Evolutionary conservation across 2,113 vertebrate species (phyloP).

Genomic region (Ctenomys sociabilis): DNA sequence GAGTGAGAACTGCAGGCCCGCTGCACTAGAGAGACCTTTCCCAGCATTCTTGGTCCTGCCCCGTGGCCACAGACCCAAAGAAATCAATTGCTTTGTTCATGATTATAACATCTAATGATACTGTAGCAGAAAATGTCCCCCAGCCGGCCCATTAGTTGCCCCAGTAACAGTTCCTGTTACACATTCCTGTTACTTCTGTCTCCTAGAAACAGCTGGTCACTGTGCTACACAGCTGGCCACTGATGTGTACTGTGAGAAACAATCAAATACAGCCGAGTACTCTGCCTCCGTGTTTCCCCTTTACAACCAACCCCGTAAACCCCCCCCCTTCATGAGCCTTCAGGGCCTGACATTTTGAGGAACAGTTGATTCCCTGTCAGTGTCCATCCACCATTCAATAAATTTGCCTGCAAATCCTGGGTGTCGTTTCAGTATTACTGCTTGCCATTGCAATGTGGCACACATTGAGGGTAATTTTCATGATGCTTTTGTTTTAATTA

Average conservation of each 20-base stretch:
- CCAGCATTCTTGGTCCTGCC: no score
- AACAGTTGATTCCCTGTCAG: neutral
- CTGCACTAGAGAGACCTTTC: no score
- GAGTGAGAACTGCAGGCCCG: no score
- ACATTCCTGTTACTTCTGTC: neutral
- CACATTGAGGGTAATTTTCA: neutral
- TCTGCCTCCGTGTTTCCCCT: neutral
- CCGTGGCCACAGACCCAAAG: no score
- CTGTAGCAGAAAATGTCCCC: neutral
- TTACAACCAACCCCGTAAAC: neutral
- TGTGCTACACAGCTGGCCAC: neutral
- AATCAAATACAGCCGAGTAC: neutral
- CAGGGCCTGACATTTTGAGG: neutral
- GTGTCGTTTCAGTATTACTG: neutral
- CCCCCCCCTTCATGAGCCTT: neutral
- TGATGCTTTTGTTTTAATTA: neutral
- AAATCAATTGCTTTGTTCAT: constrained; percentile 4
- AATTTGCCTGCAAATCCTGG: neutral
- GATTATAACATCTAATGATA: neutral
- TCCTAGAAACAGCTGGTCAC: neutral
- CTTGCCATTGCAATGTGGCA: neutral
- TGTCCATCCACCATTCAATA: neutral
- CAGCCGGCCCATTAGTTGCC: neutral
- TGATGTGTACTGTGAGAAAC: neutral
- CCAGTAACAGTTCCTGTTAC: neutral